Evolutionary conservation across 2,888 invertebrate species (phyloP), one percentile per base, ranked within the genome.

Genomic region (Himalopsyche anomala): DNA sequence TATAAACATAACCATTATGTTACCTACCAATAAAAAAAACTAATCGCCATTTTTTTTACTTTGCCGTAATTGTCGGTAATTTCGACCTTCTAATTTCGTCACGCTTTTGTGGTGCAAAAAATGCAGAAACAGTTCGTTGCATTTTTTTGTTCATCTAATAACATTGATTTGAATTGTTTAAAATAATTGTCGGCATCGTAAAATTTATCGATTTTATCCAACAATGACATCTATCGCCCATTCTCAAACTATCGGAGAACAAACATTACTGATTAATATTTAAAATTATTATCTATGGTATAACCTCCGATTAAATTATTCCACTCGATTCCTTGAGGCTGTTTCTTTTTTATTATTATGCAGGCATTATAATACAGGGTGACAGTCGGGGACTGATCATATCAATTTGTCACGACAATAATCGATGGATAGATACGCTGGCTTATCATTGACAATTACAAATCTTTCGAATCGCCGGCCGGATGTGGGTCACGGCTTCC

Each of bases 401-500:
- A 19, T 62, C 62, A n/a, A 19, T 62, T n/a, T 62, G 62, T 62
- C 62, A 62, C 62, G 19, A 62, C 19, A 62, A 62, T 19, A 62
- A 62, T 62, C 62, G 62, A 62, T 28, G 9, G 62, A 62, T 11
- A 62, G 62, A 62, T 62, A 62, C 62, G 62, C 62, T 62, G 9
- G 62, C 6, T 51, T 62, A 62, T 28, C 62, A 62, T 62, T 62
- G 62, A 62, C 28, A 28, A 62, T 62, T 62, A 62, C n/a, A 11
- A 62, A 28, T 62, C 28, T 62, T 62, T 62, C 62, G 62, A 62
- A 62, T 62, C 28, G 19, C 62, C 62, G 62, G 62, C 62, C 62
- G 62, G 62, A 62, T 62, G 62, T 62, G 62, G 62, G 62, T 62
- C 62, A 62, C 62, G 62, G 62, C 19, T 62, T 62, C 62, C 62